Evolutionary conservation across 2,888 invertebrate species (phyloP).

Genomic region (Neocrepidodera transversa): DNA sequence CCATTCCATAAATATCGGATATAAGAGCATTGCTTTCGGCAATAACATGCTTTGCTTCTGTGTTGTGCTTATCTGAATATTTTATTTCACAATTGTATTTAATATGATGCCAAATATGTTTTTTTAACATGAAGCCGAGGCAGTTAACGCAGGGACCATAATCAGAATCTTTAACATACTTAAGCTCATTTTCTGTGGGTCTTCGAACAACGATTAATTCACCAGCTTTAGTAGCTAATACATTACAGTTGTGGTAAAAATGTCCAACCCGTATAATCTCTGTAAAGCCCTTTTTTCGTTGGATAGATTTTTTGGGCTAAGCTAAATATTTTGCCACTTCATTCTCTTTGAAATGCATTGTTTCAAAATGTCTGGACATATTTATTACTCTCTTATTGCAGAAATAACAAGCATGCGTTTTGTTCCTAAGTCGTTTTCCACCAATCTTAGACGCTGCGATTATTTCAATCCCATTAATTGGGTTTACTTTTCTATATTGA

Average conservation of each 20-base stretch:
- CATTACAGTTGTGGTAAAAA: slow-evolving; percentile 31
- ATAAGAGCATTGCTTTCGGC: too few relatives aligned
- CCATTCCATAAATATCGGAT: too few relatives aligned
- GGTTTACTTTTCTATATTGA: too few relatives aligned
- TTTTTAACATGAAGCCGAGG: slow-evolving; percentile 29
- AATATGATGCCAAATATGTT: slow-evolving; percentile 28
- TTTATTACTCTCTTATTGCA: slow-evolving; percentile 19
- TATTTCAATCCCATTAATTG: too few relatives aligned
- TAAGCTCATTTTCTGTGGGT: slow-evolving; percentile 14
- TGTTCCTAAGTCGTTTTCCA: slow-evolving; percentile 21
- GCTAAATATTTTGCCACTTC: slow-evolving; percentile 12
- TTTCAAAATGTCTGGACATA: slow-evolving; percentile 23
- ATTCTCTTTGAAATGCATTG: slow-evolving; percentile 9
- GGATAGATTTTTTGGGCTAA: slow-evolving; percentile 14
- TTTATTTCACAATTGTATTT: slow-evolving; percentile 8
- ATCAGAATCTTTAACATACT: slow-evolving; percentile 13
- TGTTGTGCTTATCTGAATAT: too few relatives aligned
- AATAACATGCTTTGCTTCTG: too few relatives aligned
- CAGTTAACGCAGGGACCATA: slow-evolving; percentile 32
- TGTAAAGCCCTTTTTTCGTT: slow-evolving; percentile 16
- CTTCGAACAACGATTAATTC: slow-evolving; percentile 25
- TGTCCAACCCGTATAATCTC: slow-evolving; percentile 15
- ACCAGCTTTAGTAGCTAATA: slow-evolving; percentile 19
- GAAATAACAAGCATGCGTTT: slow-evolving; percentile 25
- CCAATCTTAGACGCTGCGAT: too few relatives aligned